Conservation (phyloP, 2,888 invertebrate species). For the Folsomia manolachei region DNA sequence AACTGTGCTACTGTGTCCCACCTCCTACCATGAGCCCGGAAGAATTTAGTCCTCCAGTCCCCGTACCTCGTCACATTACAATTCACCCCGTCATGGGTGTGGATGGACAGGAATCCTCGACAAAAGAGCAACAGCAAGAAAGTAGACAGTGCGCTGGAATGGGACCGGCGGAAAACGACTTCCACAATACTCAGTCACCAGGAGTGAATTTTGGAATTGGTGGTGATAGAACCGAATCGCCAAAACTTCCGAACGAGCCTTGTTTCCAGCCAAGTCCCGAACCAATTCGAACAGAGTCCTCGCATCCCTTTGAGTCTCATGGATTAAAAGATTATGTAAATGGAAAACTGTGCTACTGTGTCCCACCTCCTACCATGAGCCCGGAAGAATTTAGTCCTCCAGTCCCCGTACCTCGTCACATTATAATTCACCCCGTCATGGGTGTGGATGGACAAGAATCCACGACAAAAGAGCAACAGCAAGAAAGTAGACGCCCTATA, state of each 20-base stretch:
- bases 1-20: conserved; percentile 74
- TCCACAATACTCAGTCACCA: background rate
- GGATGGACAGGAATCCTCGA: too few relatives aligned
- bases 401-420: background rate
- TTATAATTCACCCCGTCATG: conserved; percentile 14
- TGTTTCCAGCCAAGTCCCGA: conserved; percentile 18
- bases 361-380: conserved; percentile 71
- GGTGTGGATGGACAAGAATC: too few relatives aligned
- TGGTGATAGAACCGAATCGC: conserved; percentile 1
- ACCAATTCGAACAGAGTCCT: background rate
- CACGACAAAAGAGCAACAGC: too few relatives aligned
- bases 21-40: conserved; percentile 70
- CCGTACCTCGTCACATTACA: background rate
- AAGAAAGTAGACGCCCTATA: conserved; percentile 7
- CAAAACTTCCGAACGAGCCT: conserved; percentile 21
- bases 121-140: background rate
- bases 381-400: conserved; percentile 61
- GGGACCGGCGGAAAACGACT: background rate
- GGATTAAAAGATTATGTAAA: conserved; percentile 81
- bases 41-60: conserved; percentile 59
- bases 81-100: too few relatives aligned
- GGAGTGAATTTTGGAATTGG: too few relatives aligned
- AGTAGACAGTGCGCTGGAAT: too few relatives aligned
- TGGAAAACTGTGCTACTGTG: conserved; percentile 78
- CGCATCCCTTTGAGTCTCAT: conserved; percentile 23